Conservation (phyloP, 2,113 vertebrate species). For the Pimephales promelas region DNA sequence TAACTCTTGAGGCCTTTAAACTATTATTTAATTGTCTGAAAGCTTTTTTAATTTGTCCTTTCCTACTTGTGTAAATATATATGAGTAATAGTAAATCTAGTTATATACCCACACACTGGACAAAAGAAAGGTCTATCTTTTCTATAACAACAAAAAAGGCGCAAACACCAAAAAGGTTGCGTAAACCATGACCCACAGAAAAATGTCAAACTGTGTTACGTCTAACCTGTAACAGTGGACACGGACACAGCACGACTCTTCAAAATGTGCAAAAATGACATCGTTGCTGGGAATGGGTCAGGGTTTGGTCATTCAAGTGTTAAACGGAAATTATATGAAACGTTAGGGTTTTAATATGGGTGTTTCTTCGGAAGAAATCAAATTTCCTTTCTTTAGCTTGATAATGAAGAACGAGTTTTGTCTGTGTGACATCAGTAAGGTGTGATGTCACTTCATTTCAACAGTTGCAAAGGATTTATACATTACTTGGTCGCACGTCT, state of each 20-base stretch:
- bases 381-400: not conserved
- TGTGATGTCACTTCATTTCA: not conserved
- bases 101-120: slow-evolving; percentile 23
- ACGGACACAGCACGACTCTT: slow-evolving; percentile 25
- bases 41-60: slow-evolving; percentile 7
- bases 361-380: not conserved
- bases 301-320: not conserved
- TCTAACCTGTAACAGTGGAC: slow-evolving; percentile 16
- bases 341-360: not conserved
- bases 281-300: not conserved
- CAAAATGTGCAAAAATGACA: slow-evolving; percentile 7
- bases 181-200: slow-evolving; percentile 26
- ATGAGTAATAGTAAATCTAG: slow-evolving; percentile 10
- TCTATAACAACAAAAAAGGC: slow-evolving; percentile 13
- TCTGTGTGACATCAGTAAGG: not conserved
- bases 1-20: slow-evolving; percentile 33
- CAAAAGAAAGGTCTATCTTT: slow-evolving; percentile 4
- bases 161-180: not conserved
- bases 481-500: slow-evolving; percentile 45
- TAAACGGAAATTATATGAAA: not conserved
- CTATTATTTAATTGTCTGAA: slow-evolving; percentile 21
- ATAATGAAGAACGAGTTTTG: slow-evolving; percentile 7
- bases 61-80: slow-evolving; percentile 22
- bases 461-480: slow-evolving; percentile 57
- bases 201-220: not conserved